These are phyloP conservation scores for Carduelis carduelis DNA, from an alignment of 2,797 vertebrate genomes.

Conservation along the genomic window DNA sequence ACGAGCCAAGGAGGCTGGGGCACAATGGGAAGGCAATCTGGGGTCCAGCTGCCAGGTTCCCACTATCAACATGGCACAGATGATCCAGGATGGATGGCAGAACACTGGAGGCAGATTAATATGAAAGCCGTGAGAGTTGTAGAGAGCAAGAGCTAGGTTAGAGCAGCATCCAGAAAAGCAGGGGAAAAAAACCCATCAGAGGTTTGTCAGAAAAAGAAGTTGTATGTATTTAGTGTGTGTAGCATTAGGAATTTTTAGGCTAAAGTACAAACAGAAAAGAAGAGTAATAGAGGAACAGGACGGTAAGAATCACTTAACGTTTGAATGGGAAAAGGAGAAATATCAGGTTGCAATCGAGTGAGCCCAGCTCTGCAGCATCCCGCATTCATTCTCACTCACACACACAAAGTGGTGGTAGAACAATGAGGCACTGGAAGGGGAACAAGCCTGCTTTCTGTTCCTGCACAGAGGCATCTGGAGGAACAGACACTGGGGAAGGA, in stretches of 20 bases:
- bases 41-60: background rate
- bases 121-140: background rate
- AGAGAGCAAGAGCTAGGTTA: background rate
- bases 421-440: background rate
- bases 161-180: background rate
- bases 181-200: rapidly evolving
- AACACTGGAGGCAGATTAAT: background rate
- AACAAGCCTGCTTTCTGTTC: background rate
- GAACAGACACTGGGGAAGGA: background rate
- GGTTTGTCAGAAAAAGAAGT: background rate
- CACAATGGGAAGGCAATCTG: background rate
- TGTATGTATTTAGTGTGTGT: rapidly evolving
- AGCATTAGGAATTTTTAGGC: background rate
- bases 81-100: background rate
- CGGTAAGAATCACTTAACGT: background rate
- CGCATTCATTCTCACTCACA: rapidly evolving
- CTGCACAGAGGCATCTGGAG: background rate
- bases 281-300: background rate
- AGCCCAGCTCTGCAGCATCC: background rate
- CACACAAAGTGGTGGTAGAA: background rate
- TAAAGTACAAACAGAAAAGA: background rate
- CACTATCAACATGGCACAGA: background rate
- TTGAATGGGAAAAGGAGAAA: background rate
- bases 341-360: rapidly evolving
- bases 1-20: background rate